These are phyloP conservation scores for Galbula dea DNA, from an alignment of 2,113 vertebrate species.

Conservation along the genomic window DNA sequence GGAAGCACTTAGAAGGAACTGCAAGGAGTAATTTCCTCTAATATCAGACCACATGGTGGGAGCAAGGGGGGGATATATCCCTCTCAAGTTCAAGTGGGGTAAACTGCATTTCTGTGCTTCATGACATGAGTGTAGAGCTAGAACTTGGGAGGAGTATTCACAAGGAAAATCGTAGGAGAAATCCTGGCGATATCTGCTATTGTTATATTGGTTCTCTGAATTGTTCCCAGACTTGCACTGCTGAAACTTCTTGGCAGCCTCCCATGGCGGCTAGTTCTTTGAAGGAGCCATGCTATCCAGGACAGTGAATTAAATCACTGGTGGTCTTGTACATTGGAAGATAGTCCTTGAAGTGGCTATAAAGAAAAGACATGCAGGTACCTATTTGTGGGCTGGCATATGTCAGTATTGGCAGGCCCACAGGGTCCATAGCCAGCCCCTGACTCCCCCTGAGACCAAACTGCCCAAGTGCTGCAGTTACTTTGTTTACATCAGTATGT, in stretches of 20 bases:
- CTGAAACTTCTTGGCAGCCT: neutral
- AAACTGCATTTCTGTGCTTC: neutral
- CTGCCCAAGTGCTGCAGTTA: too few species aligned
- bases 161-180: neutral
- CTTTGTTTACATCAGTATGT: neutral
- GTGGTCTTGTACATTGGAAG: neutral
- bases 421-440: neutral
- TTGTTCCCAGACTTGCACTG: neutral
- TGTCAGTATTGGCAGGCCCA: neutral
- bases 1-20: neutral
- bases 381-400: neutral
- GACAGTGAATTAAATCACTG: neutral
- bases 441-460: neutral
- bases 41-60: neutral
- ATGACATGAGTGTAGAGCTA: neutral
- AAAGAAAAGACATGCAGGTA: neutral
- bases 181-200: neutral
- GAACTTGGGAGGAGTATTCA: neutral
- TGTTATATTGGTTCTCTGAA: neutral
- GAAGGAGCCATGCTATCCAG: neutral
- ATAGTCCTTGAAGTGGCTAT: neutral
- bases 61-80: neutral
- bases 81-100: neutral
- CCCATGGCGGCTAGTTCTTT: neutral
- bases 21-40: neutral